Conservation (phyloP, 2,888 invertebrate species). For the Lutraria lutraria region DNA sequence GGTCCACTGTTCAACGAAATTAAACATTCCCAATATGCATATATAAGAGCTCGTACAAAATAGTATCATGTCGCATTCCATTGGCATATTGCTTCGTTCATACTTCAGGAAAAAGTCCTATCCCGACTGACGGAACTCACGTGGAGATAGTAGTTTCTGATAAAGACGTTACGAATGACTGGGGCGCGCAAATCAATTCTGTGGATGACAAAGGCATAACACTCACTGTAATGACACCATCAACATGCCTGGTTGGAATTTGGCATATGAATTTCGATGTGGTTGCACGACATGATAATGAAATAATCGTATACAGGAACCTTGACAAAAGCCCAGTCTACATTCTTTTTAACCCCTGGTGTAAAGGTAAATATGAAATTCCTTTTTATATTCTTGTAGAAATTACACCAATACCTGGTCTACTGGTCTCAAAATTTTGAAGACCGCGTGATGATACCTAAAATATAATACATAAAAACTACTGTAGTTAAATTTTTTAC, state of each 20-base stretch:
- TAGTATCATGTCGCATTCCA: no score
- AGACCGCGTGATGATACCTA: no score
- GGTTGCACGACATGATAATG: slow-evolving; percentile 60
- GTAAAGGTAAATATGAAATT: slow-evolving; percentile 89
- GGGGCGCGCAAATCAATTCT: slow-evolving; percentile 76
- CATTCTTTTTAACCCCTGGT: slow-evolving; percentile 96
- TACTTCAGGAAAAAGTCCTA: slow-evolving; percentile 72
- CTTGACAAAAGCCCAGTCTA: slow-evolving; percentile 89
- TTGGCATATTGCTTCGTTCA: background rate
- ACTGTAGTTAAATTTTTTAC: no score
- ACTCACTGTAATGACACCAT: slow-evolving; percentile 75
- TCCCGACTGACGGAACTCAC: slow-evolving; percentile 75
- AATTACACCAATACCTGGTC: no score
- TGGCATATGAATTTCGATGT: slow-evolving; percentile 80
- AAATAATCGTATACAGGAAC: slow-evolving; percentile 61
- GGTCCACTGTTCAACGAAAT: no score
- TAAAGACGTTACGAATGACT: slow-evolving; percentile 71
- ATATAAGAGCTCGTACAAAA: no score
- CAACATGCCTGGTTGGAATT: slow-evolving; percentile 76
- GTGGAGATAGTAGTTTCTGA: slow-evolving; percentile 77
- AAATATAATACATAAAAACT: no score
- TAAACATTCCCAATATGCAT: no score
- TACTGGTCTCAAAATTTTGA: no score
- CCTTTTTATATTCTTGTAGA: background rate
- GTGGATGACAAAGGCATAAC: slow-evolving; percentile 58